Percentiles rank a stretch among this genome's conserved stretches.
These are phyloP conservation scores for Cantharis nigra DNA, from an alignment of 2,888 invertebrate species.

Conservation along the genomic window DNA sequence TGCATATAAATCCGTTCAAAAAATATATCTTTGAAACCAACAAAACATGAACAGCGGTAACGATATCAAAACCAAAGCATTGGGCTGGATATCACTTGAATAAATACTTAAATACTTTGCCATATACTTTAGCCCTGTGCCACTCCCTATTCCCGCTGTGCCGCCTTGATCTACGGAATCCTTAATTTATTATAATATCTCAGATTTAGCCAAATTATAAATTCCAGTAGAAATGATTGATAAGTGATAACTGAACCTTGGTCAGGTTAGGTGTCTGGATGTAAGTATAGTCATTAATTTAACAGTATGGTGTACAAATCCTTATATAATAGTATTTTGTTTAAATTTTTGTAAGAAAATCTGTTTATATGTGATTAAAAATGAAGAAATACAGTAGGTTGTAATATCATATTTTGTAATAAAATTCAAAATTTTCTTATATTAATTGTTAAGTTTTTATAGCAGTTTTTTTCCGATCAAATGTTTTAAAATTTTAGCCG, in stretches of 20 bases:
- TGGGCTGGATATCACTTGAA: too few species aligned
- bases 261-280: neutral
- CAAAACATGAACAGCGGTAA: too few species aligned
- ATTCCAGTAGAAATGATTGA: neutral
- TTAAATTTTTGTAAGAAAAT: neutral
- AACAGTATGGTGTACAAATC: neutral
- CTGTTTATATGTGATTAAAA: neutral
- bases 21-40: too few species aligned
- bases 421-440: neutral
- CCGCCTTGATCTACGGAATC: too few species aligned
- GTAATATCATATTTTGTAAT: neutral
- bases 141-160: too few species aligned
- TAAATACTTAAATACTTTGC: too few species aligned
- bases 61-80: too few species aligned
- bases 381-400: neutral
- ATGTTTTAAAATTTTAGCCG: neutral
- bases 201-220: neutral
- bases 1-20: too few species aligned
- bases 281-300: neutral
- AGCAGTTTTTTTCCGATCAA: neutral
- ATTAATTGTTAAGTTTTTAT: neutral
- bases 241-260: neutral
- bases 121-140: too few species aligned
- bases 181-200: too few species aligned
- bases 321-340: neutral